Evolutionary conservation across 2,113 vertebrate species (phyloP).

Genomic region (Urocynchramus pylzowi): DNA sequence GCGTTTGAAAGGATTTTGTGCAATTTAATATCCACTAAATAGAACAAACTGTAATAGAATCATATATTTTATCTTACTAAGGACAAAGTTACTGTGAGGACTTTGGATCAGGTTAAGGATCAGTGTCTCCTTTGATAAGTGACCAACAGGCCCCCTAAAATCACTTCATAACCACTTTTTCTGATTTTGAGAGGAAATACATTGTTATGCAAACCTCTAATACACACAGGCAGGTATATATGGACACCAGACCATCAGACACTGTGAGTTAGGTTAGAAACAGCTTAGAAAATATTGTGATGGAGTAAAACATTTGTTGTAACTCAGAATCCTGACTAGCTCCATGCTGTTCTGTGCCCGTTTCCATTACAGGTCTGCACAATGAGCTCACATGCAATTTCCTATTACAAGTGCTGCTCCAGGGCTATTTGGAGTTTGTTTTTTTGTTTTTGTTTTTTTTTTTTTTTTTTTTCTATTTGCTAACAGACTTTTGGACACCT

Average conservation of each 20-base stretch:
- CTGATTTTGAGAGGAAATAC: background rate
- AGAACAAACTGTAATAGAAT: background rate
- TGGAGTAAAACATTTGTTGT: background rate
- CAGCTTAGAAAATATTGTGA: background rate
- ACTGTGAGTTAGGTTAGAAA: background rate
- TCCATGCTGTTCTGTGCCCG: fast-evolving
- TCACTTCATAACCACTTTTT: background rate
- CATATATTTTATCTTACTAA: background rate
- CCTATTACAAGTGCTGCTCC: background rate
- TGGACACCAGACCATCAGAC: background rate
- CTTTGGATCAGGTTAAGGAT: background rate
- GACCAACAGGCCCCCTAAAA: background rate
- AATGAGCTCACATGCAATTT: background rate
- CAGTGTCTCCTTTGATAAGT: background rate
- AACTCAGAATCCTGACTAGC: background rate
- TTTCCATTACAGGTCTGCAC: background rate
- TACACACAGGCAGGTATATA: background rate
- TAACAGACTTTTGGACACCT: background rate
- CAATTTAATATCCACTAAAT: background rate
- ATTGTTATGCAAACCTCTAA: background rate
- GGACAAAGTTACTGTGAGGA: background rate
- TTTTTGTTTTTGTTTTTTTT: too few species aligned
- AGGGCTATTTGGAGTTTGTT: too few species aligned
- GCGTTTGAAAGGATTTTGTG: background rate
- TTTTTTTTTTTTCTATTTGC: too few species aligned